Evolutionary conservation across 35 echinoderm and acorn worm genomes (phyloP), one percentile per base, ranked within the genome.

Genomic region (Diadema setosum): DNA sequence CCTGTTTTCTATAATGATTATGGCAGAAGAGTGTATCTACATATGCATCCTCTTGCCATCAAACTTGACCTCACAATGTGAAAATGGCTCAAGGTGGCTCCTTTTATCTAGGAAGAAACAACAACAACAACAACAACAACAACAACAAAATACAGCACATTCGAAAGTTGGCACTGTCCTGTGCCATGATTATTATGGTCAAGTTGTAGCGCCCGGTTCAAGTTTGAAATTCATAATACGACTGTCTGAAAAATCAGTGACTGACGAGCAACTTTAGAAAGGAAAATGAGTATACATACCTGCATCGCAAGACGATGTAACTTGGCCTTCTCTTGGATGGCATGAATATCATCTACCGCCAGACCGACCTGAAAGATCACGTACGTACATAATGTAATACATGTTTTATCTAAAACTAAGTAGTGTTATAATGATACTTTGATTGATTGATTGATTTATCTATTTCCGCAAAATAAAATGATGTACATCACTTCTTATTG

Each of bases 271-370:
- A 9, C 23, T 5, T 6, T 1, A 26, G 18, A 32, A n/a, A 4
- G 17, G 37, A 15, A 33, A 2, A 67, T 32, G 0, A 33, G 0
- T 7, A 1, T 67, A 60, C 8, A 31, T 78, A 78, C 73, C 73
- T 78, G 73, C 73, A 78, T 78, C 7, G 73, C 37, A 3, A 78
- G 73, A 78, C 73, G 36, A 78, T 78, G 73, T 1, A 78, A 40
- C 8, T 78, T 78, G 12, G 73, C 73, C 37, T 78, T 78, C 44
- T 78, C 73, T 44, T 78, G 73, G 40, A 78, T 78, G 11, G 34
- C 73, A 26, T 78, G 73, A 36, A 78, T 78, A 25, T 78, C 73
- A 78, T 78, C 73, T 43, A 78, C 73, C 4, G 73, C 73, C 20
- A 78, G 37, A 78, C 73, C 73, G 24, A 78, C 73, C 73, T 78